phyloP scores from a whole-genome alignment of 2,113 vertebrate genomes.

The Trogon surrucura region DNA sequence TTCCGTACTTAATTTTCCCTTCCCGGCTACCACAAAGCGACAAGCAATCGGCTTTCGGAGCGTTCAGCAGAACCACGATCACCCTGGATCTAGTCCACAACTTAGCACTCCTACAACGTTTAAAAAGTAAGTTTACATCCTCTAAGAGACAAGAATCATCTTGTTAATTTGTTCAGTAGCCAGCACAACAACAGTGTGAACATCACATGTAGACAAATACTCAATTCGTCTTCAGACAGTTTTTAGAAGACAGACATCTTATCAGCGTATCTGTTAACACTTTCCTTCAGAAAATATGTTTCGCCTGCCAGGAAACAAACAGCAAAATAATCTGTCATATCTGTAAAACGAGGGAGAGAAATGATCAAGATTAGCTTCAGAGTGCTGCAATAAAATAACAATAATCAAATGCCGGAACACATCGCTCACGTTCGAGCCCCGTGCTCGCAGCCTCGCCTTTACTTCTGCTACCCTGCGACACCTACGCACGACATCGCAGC shows the following conservation, averaged over 20 bases:
- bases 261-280: slow-evolving; percentile 65
- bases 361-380: slow-evolving; percentile 16
- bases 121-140: slow-evolving; percentile 8
- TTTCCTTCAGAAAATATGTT: slow-evolving; percentile 66
- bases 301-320: slow-evolving; percentile 62
- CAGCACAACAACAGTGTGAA: slow-evolving; percentile 38
- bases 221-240: slow-evolving; percentile 59
- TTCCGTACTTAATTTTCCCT: neutral
- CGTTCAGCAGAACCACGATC: neutral
- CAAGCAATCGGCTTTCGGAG: neutral
- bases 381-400: slow-evolving; percentile 7
- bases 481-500: accelerated
- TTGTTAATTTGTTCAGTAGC: slow-evolving; percentile 38
- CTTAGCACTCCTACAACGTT: neutral
- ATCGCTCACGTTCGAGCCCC: neutral
- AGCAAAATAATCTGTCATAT: slow-evolving; percentile 48
- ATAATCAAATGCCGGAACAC: neutral
- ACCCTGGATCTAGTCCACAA: neutral
- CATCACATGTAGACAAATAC: slow-evolving; percentile 48
- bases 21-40: neutral
- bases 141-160: slow-evolving; percentile 35
- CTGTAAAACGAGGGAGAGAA: slow-evolving; percentile 29
- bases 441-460: neutral
- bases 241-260: slow-evolving; percentile 64
- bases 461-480: neutral